These are phyloP conservation scores for Mnemiopsis leidyi DNA, from an alignment of 37 sponge, comb jelly and placozoan species.

Conservation along the genomic window DNA sequence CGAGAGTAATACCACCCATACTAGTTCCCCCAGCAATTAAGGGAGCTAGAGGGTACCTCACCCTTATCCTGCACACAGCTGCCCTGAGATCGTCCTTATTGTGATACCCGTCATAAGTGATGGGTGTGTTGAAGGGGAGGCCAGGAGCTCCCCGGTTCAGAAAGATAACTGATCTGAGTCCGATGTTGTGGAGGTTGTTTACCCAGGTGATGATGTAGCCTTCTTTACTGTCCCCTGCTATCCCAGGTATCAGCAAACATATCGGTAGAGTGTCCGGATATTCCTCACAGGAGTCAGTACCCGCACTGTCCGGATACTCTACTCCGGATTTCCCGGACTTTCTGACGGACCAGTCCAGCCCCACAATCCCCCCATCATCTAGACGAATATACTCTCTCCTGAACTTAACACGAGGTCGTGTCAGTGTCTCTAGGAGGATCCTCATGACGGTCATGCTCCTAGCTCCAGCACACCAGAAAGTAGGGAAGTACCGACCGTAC, in stretches of 20 bases:
- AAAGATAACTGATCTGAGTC: background rate
- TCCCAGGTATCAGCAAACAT: background rate
- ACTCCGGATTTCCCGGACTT: too few relatives aligned
- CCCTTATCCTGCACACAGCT: background rate
- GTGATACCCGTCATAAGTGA: background rate
- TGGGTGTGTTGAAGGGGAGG: background rate
- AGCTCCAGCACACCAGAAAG: conserved; percentile 8
- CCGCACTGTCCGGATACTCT: too few relatives aligned
- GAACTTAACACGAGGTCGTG: background rate
- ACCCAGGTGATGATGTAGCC: conserved; percentile 17
- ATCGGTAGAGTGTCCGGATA: background rate
- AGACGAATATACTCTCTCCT: background rate
- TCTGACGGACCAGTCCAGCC: background rate
- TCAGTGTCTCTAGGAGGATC: background rate
- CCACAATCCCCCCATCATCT: background rate
- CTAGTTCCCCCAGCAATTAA: background rate
- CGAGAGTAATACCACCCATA: conserved; percentile 13
- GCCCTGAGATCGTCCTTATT: background rate
- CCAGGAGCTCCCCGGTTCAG: conserved; percentile 4
- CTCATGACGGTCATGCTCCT: background rate
- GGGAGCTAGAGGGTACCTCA: background rate
- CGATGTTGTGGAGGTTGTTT: background rate
- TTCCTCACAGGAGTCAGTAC: too few relatives aligned
- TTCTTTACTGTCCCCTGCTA: conserved; percentile 15
- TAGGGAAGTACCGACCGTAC: conserved; percentile 26